Evolutionary conservation across 2,113 vertebrate genomes (phyloP).

Genomic region (Phainopepla nitens): DNA sequence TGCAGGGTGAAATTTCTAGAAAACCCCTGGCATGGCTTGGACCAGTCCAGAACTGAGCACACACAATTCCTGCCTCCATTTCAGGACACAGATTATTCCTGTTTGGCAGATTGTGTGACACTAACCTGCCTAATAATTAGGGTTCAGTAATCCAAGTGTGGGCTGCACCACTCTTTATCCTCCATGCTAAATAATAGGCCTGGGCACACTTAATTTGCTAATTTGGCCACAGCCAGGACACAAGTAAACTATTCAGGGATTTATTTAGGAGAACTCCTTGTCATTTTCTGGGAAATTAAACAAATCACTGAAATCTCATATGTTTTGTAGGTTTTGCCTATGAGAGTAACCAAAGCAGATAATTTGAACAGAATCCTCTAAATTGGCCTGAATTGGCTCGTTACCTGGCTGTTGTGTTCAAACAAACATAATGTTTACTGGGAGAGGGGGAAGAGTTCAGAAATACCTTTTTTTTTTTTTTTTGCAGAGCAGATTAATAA

Average conservation of each 20-base stretch:
- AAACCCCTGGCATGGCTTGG: background rate
- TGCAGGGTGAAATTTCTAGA: background rate
- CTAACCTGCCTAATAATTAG: background rate
- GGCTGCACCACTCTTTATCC: background rate
- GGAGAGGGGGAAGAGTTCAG: background rate
- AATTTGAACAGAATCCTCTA: background rate
- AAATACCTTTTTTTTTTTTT: background rate
- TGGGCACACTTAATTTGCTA: background rate
- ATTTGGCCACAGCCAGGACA: background rate
- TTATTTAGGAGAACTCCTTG: background rate
- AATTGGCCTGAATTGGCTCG: background rate
- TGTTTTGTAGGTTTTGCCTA: background rate
- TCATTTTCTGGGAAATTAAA: background rate
- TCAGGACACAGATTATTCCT: background rate
- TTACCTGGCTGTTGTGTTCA: background rate
- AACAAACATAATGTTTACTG: background rate
- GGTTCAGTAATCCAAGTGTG: background rate
- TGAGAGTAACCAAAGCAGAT: background rate
- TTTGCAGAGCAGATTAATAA: background rate
- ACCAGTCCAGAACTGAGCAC: background rate
- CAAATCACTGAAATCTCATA: background rate
- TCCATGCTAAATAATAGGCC: background rate
- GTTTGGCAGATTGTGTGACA: background rate
- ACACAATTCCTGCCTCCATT: background rate
- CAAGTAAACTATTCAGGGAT: background rate